Percentiles rank a stretch among this genome's conserved stretches.
Conservation (phyloP, 2,888 invertebrate genomes). For the Netelia virgata region DNA sequence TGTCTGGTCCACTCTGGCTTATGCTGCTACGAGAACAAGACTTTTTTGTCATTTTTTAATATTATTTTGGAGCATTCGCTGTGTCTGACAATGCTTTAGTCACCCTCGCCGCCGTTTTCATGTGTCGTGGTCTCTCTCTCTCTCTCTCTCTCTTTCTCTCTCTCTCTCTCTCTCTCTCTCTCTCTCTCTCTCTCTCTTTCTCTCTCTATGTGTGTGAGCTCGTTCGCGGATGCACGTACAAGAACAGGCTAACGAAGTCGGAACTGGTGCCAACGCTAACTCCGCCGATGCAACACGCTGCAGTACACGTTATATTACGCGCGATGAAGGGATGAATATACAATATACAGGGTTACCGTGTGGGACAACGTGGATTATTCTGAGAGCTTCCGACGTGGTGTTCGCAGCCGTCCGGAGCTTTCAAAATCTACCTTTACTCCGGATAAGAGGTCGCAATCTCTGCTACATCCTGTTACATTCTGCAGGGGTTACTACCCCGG, state of each 20-base stretch:
- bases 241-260: conserved; percentile 59
- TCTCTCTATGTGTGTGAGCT: conserved; percentile 13
- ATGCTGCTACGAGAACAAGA: conserved; percentile 33
- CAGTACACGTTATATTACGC: conserved; percentile 22
- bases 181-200: not conserved
- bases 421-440: conserved; percentile 36
- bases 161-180: not conserved
- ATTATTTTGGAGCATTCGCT: conserved; percentile 40
- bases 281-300: conserved; percentile 42
- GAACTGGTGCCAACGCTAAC: conserved; percentile 38
- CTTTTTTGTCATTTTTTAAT: conserved; percentile 55
- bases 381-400: conserved; percentile 33
- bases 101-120: not conserved
- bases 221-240: conserved; percentile 40
- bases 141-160: no score
- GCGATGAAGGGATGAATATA: conserved; percentile 59
- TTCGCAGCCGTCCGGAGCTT: conserved; percentile 16
- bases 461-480: not conserved
- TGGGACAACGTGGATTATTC: conserved; percentile 27
- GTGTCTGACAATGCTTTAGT: conserved; percentile 8
- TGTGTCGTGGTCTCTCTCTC: not conserved
- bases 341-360: conserved; percentile 41
- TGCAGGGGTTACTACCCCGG: not conserved
- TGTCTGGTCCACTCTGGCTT: conserved; percentile 23
- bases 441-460: conserved; percentile 7